Percentiles rank a stretch among this genome's conserved stretches.
These are phyloP conservation scores for Acleris literana DNA, from an alignment of 2,888 invertebrate species.

Conservation along the genomic window DNA sequence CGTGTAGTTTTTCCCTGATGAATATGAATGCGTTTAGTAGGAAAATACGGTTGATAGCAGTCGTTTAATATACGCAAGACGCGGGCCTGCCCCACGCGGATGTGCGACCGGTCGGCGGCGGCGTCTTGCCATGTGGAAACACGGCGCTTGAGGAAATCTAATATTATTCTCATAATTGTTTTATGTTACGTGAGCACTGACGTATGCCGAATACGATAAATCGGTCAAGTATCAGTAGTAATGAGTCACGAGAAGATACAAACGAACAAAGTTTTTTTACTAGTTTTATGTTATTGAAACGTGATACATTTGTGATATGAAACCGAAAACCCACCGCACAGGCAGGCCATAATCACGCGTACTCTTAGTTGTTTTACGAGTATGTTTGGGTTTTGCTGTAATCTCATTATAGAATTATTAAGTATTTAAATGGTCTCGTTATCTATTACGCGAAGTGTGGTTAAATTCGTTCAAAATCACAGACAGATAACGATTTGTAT, in stretches of 20 bases:
- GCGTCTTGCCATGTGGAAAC: slow-evolving; percentile 21
- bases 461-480: slow-evolving; percentile 13
- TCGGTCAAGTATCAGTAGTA: slow-evolving; percentile 17
- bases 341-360: slow-evolving; percentile 6
- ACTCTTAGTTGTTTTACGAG: not conserved
- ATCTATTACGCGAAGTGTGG: not conserved
- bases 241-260: not conserved
- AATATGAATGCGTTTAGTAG: slow-evolving; percentile 27
- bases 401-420: no score
- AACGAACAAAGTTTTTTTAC: no score
- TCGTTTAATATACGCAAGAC: slow-evolving; percentile 19
- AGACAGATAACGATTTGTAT: slow-evolving; percentile 15
- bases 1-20: slow-evolving; percentile 10
- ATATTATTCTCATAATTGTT: slow-evolving; percentile 21
- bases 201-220: slow-evolving; percentile 15
- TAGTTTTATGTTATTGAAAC: no score
- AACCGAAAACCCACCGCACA: no score
- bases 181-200: slow-evolving; percentile 21
- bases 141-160: slow-evolving; percentile 26
- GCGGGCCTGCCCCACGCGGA: slow-evolving; percentile 31
- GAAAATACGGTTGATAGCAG: slow-evolving; percentile 24
- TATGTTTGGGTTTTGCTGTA: no score
- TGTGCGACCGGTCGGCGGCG: slow-evolving; percentile 16
- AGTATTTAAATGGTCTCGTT: no score
- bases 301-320: no score